Conservation (phyloP, 2,113 vertebrate species). For the Pseudopipra pipra region DNA sequence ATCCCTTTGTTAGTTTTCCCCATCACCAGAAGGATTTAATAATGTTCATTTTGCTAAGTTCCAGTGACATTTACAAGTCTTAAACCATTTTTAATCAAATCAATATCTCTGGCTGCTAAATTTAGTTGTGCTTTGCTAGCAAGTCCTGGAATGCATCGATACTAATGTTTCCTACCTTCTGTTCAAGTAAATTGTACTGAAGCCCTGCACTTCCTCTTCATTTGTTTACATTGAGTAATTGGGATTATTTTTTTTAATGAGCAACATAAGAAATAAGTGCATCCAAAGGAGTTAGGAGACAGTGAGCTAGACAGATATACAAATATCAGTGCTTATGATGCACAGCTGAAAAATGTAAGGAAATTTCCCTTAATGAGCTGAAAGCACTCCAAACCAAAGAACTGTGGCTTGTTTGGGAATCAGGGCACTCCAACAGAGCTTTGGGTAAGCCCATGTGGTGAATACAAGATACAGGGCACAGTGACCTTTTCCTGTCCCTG, state of each 20-base stretch:
- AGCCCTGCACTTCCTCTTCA: slow-evolving; percentile 53
- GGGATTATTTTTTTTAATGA: slow-evolving; percentile 50
- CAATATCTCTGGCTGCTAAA: slow-evolving; percentile 81
- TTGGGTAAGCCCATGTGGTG: accelerated
- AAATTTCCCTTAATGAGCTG: slow-evolving; percentile 37
- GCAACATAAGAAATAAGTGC: slow-evolving; percentile 34
- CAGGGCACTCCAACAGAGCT: not conserved
- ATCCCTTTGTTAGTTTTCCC: slow-evolving; percentile 85
- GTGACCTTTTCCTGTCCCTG: not conserved
- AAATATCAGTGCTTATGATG: not conserved
- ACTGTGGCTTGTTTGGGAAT: not conserved
- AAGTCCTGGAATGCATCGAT: slow-evolving; percentile 68
- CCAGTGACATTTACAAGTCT: slow-evolving; percentile 87
- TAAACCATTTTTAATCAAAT: slow-evolving; percentile 87
- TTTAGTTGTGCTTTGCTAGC: slow-evolving; percentile 76
- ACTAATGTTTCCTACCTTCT: slow-evolving; percentile 73
- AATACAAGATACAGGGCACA: not conserved
- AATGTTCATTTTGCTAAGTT: slow-evolving; percentile 84
- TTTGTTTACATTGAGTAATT: slow-evolving; percentile 71
- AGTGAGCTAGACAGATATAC: slow-evolving; percentile 8
- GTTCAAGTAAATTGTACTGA: slow-evolving; percentile 66
- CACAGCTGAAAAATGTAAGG: not conserved
- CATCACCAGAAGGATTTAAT: slow-evolving; percentile 86
- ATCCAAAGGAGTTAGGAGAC: slow-evolving; percentile 49
- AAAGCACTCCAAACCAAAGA: not conserved